These are phyloP conservation scores for Lamprotornis superbus DNA, from an alignment of 2,113 vertebrate genomes.

Conservation along the genomic window DNA sequence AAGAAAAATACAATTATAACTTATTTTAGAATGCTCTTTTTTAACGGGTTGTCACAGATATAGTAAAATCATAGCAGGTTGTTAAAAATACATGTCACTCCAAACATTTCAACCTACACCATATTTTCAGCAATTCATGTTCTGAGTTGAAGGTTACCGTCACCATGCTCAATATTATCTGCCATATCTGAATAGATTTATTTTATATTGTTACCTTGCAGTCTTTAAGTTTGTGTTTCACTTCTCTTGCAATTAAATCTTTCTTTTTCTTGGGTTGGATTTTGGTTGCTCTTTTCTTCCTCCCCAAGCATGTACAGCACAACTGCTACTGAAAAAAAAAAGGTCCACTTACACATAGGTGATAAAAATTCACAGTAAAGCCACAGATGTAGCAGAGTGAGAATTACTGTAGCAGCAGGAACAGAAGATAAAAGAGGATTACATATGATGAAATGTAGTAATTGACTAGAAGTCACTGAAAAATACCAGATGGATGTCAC, in stretches of 20 bases:
- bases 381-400: conserved; percentile 73
- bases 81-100: conserved; percentile 4
- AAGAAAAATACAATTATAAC: conserved; percentile 2
- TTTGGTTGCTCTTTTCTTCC: not conserved
- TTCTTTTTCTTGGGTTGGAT: not conserved
- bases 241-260: conserved; percentile 46
- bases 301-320: conserved; percentile 6
- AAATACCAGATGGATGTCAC: conserved; percentile 80
- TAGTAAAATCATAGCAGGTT: not conserved
- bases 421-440: conserved; percentile 78
- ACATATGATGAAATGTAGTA: conserved; percentile 73
- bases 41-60: not conserved
- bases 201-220: not conserved
- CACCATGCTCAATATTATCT: not conserved
- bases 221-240: conserved; percentile 15
- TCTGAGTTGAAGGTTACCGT: not conserved
- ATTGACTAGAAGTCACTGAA: conserved; percentile 76
- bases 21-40: not conserved
- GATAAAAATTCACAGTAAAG: conserved; percentile 78
- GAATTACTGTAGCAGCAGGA: conserved; percentile 77
- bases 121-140: not conserved
- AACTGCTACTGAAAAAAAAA: not conserved
- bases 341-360: conserved; percentile 42
- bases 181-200: not conserved
- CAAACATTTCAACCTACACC: not conserved